These are phyloP conservation scores for Genyomyrus donnyi DNA, from an alignment of 2,113 vertebrate species.

Conservation along the genomic window DNA sequence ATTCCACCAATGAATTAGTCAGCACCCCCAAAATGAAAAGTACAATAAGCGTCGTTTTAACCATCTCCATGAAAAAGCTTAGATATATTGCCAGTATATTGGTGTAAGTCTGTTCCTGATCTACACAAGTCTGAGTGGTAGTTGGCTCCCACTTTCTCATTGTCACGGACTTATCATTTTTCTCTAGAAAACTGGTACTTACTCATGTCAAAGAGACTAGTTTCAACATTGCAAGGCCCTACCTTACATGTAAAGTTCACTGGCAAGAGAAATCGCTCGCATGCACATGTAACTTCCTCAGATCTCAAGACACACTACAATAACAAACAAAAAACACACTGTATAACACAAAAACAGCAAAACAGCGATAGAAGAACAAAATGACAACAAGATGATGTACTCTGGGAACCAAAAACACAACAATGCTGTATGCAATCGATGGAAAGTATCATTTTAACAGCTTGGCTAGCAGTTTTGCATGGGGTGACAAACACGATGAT, in stretches of 20 bases:
- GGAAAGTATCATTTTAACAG: neutral
- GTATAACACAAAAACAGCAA: neutral
- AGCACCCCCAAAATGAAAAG: too few species aligned
- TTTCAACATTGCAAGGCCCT: neutral
- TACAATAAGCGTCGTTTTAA: too few species aligned
- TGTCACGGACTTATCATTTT: neutral
- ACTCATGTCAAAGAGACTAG: neutral
- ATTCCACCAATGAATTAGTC: too few species aligned
- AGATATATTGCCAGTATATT: too few species aligned
- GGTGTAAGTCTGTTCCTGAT: too few species aligned
- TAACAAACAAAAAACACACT: neutral
- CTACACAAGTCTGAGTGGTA: neutral
- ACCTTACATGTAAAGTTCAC: neutral
- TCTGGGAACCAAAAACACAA: neutral
- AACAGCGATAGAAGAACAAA: neutral
- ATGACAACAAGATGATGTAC: neutral
- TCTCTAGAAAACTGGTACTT: neutral
- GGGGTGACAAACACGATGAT: too few species aligned
- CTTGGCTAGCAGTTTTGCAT: neutral
- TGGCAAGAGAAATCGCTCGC: neutral
- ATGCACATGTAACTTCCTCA: neutral
- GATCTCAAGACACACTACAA: neutral
- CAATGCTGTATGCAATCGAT: neutral
- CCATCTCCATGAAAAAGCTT: too few species aligned
- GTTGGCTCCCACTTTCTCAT: neutral